These are phyloP conservation scores for Formica selysi DNA, from an alignment of 1,140 invertebrate genomes.

Conservation along the genomic window DNA sequence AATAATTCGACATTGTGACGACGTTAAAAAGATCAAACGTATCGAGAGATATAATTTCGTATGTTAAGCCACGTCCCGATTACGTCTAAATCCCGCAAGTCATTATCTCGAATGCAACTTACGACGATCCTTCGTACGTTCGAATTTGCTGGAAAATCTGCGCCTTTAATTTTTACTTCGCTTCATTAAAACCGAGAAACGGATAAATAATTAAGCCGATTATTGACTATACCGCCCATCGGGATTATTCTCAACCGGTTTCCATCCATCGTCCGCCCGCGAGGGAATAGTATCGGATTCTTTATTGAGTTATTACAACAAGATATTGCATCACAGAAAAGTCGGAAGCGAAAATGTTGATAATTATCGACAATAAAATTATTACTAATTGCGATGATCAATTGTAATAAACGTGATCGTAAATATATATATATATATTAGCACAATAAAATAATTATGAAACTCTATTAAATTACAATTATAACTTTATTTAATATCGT, in stretches of 20 bases:
- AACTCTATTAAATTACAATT: background rate
- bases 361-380: conserved; percentile 28
- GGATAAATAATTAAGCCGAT: conserved; percentile 55
- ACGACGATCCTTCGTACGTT: background rate
- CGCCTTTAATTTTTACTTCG: conserved; percentile 1
- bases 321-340: background rate
- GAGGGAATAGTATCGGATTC: background rate
- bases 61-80: background rate
- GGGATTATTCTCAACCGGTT: conserved; percentile 16
- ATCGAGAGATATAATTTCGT: conserved; percentile 8
- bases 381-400: conserved; percentile 12
- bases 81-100: background rate
- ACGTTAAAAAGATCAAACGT: conserved; percentile 14
- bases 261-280: background rate
- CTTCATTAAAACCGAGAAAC: conserved; percentile 15
- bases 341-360: background rate
- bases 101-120: background rate
- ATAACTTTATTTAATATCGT: background rate
- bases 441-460: conserved; percentile 16
- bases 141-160: background rate
- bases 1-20: conserved; percentile 27
- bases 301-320: background rate
- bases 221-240: background rate
- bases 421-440: background rate
- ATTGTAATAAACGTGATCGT: conserved; percentile 5